Base-by-base conservation (phyloP, 2,888 invertebrate genomes). In the Zygothrica quintamaculata region DNA sequence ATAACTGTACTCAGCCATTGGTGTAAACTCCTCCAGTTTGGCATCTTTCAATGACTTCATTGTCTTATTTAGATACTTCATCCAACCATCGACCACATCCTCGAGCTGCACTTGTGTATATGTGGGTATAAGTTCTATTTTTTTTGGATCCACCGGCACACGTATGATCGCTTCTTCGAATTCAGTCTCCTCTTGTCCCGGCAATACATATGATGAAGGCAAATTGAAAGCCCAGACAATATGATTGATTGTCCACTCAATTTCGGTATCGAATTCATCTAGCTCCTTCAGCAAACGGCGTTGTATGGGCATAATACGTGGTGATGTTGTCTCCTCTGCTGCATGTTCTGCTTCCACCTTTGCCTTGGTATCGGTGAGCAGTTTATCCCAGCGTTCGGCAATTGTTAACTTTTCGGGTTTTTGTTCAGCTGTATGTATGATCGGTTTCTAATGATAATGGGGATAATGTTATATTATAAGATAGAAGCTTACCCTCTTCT, bases 1-100 rank as follows among this genome's bases (percentile, higher is more conserved):
- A 81, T 95, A 96, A 64, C 95, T 94, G 86, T 96, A 96, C 88
- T 97, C 97, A 0, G 96, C 94, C 52, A 97, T 93, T 0, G 97
- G 97, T 0, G 96, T 96, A 60, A 94, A 93, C 0, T 95, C 95
- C 40, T 93, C 93, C 0, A 94, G 93, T 58, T 92, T 90, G 93
- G 82, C 84, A 42, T 90, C 89, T 16, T 74, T 85, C 1, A 88
- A 68, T 0, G 77, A 55, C 47, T 89, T 90, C 22, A 90, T 74
- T 0, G 91, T 90, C 57, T 90, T 91, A 4, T 90, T 81, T 13
- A 93, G 90, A 68, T 92, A 92, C 44, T 90, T 90, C 22, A 92
- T 92, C 93, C 93, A 93, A 5, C 91, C 90, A 37, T 89, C 88
- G 0, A 92, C 90, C 1, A 92, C 88, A 56, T 92, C 89, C 84